Percentiles rank a stretch among this genome's conserved stretches.
Conservation (phyloP, 2,888 invertebrate genomes). For the Drosophila incognita region DNA sequence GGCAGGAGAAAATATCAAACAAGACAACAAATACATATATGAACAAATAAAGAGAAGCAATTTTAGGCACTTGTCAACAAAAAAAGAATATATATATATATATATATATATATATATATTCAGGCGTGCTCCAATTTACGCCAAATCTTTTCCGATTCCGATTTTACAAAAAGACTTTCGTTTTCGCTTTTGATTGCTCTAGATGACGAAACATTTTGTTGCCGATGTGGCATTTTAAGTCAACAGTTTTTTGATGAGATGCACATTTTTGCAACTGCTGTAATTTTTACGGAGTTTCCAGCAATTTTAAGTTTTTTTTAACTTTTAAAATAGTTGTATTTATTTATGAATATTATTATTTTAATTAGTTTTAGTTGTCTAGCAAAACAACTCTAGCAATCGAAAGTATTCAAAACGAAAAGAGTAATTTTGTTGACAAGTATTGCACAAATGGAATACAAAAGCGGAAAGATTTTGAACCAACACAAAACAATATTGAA, state of each 20-base stretch:
- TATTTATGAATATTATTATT: background rate
- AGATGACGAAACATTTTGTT: background rate
- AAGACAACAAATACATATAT: background rate
- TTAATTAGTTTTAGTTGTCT: background rate
- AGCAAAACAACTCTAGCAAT: background rate
- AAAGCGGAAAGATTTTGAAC: background rate
- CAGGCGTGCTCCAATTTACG: background rate
- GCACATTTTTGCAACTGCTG: background rate
- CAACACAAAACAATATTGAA: background rate
- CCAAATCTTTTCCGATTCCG: background rate
- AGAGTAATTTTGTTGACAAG: background rate
- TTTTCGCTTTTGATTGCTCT: background rate
- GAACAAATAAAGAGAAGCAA: background rate
- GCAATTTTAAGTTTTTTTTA: background rate
- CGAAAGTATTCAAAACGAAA: background rate
- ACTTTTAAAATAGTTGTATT: background rate
- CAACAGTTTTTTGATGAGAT: background rate
- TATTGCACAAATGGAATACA: background rate
- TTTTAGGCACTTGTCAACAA: background rate
- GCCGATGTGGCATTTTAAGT: background rate
- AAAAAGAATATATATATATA: background rate
- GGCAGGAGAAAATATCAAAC: background rate
- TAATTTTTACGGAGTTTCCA: accelerated
- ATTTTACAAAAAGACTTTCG: background rate
- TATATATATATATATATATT: background rate